phyloP scores from a whole-genome alignment of 1,140 invertebrate species.

The Trachymyrmex cornetzi region DNA sequence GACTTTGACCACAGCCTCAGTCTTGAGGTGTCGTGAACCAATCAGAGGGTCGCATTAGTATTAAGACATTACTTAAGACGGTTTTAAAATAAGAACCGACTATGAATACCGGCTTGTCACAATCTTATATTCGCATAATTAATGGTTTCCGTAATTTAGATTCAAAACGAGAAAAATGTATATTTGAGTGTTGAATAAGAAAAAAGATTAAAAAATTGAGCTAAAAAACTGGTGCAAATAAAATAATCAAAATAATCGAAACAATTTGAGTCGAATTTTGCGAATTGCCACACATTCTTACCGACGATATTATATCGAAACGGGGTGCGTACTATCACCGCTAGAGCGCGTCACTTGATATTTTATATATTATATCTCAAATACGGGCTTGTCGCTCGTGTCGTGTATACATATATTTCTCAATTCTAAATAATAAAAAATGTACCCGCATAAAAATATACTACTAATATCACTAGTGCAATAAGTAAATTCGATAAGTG shows the following conservation, averaged over 20 bases:
- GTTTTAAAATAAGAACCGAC: too few species aligned
- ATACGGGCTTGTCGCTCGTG: too few species aligned
- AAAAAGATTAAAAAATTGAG: neutral
- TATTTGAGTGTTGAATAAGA: neutral
- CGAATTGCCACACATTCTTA: neutral
- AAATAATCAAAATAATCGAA: neutral
- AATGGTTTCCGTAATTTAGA: neutral
- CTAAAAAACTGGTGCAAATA: neutral
- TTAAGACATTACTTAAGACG: too few species aligned
- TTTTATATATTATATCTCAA: too few species aligned
- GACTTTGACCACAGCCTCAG: too few species aligned
- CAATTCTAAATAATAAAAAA: neutral
- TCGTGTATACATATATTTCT: neutral
- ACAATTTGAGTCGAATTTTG: neutral
- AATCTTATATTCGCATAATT: neutral
- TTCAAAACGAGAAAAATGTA: neutral
- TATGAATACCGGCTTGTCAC: too few species aligned
- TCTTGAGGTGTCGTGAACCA: too few species aligned
- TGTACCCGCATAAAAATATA: too few species aligned
- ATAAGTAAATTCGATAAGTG: too few species aligned
- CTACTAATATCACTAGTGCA: too few species aligned
- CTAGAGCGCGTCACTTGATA: neutral
- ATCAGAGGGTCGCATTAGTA: too few species aligned
- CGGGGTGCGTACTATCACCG: neutral
- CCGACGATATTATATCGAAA: too few species aligned